Percentiles rank a stretch among this genome's conserved stretches.
These are phyloP conservation scores for Crambe crambe DNA, from an alignment of 37 sponge, comb jelly and placozoan species.

Conservation along the genomic window DNA sequence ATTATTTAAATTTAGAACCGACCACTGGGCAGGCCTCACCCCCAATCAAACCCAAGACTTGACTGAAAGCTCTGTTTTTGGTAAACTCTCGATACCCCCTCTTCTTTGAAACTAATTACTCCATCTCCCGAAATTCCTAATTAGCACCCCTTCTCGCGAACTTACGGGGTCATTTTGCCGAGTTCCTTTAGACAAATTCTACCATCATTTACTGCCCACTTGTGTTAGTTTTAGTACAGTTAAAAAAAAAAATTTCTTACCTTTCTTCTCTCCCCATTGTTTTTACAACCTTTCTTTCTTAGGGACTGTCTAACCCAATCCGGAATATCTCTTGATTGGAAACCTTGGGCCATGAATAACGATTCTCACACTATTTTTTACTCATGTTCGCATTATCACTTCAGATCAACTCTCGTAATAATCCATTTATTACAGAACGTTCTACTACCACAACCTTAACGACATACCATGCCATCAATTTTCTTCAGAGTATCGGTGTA, in stretches of 20 bases:
- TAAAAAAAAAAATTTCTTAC: slow-evolving; percentile 30
- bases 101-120: slow-evolving; percentile 50
- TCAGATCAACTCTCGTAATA: slow-evolving; percentile 68
- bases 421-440: slow-evolving; percentile 64
- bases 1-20: slow-evolving; percentile 72
- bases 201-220: slow-evolving; percentile 74
- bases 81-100: slow-evolving; percentile 88
- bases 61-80: slow-evolving; percentile 87
- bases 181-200: slow-evolving; percentile 89
- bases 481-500: slow-evolving; percentile 71
- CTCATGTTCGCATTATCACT: slow-evolving; percentile 94
- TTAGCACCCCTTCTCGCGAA: slow-evolving; percentile 70
- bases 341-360: slow-evolving; percentile 81
- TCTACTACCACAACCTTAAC: slow-evolving; percentile 79
- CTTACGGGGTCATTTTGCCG: slow-evolving; percentile 87
- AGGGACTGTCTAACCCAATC: slow-evolving; percentile 84
- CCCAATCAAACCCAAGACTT: slow-evolving; percentile 57
- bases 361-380: slow-evolving; percentile 86
- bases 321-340: slow-evolving; percentile 75
- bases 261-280: slow-evolving; percentile 24
- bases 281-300: slow-evolving; percentile 25
- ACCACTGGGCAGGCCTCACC: slow-evolving; percentile 93
- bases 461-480: too few relatives aligned
- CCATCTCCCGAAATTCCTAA: background rate
- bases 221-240: slow-evolving; percentile 76